Base-by-base conservation (phyloP, 2,797 vertebrate species). In the Falco peregrinus region DNA sequence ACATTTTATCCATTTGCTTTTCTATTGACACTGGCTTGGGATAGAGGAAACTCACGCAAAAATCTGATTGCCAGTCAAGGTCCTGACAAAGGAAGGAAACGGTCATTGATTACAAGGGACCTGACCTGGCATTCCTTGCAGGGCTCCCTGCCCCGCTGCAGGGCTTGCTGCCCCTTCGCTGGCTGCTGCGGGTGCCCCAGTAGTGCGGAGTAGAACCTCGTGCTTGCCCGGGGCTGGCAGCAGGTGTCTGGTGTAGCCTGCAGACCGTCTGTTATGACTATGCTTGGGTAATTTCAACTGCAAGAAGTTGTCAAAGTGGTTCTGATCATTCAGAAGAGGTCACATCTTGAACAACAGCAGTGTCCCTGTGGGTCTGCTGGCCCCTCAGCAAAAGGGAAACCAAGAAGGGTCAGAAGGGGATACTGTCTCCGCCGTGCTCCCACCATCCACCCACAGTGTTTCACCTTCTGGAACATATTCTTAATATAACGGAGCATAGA, bases 21-120 rank as follows among this genome's bases (percentile, higher is more conserved):
- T 90, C 76, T 97, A 7, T 97, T 97, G 95, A 95, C 89, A 92
- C 89, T 96, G 93, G 92, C 93, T 86, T 82, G 79, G 82, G 73
- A 79, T 67, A 73, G 94, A 93, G 95, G 96, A 97, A 97, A 94
- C 45, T 67, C 65, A 15, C 31, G 39, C 63, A 53, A 86, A 87
- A 83, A 96, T 73, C 73, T 91, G 79, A 88, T 92, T 93, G 59
- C 87, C 59, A 39, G 20, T 87, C 87, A 67, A 63, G 82, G 86
- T 91, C 84, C 87, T 94, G 90, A 75, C 76, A 84, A 93, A 94
- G 79, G 85, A 92, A 93, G 84, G 93, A 96, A 96, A 92, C 0
- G 0, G 67, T n/a, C 47, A 33, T 79, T 87, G 90, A 94, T 96
- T 94, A 63, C n/a, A 25, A 28, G 31, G 54, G 28, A 60, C 37